Evolutionary conservation across 2,888 invertebrate genomes (phyloP), one percentile per base, ranked within the genome.

Genomic region (Meghimatium bilineatum): DNA sequence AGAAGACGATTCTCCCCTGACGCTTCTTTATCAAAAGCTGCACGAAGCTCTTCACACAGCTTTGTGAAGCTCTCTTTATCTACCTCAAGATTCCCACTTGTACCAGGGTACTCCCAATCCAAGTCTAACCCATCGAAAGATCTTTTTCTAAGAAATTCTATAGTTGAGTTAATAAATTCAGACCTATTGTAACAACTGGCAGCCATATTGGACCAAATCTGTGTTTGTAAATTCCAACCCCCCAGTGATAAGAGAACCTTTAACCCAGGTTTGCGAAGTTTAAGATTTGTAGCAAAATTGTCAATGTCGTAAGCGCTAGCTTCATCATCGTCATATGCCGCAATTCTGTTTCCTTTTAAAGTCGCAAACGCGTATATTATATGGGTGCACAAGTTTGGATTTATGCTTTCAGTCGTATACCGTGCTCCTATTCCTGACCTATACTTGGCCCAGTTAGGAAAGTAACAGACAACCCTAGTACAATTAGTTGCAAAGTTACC

Each of bases 371-470:
- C 97, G 94, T 97, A 99, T 91, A 99, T 97, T 90, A 99, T 95
- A 94, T 99, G 99, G 0, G 99, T 98, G 94, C 99, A 99, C 56
- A 99, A 95, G 92, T 97, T 97, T 0, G 98, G 97, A 85, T 97
- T 96, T 89, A 99, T 98, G 93, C 98, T 97, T 94, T 98, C 98
- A 0, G 99, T 99, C 63, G 96, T 93, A 94, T 97, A 99, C 94
- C 98, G 98, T 26, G 60, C 80, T 80, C 97, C 98, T 81, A 96
- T 94, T 93, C 97, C 98, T 20, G 96, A 96, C 86, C 98, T 95
- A 94, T 99, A 99, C 93, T 99, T 99, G 0, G 99, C 98, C 99
- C 99, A 99, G 94, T 99, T 99, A 72, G 98, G 98, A 95, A 98
- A 98, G 94, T 99, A 99, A 93, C 99, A 99, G 52, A 92, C 90